These are phyloP conservation scores for Drosophila baimaii DNA, from an alignment of 1,140 invertebrate species.

Conservation along the genomic window DNA sequence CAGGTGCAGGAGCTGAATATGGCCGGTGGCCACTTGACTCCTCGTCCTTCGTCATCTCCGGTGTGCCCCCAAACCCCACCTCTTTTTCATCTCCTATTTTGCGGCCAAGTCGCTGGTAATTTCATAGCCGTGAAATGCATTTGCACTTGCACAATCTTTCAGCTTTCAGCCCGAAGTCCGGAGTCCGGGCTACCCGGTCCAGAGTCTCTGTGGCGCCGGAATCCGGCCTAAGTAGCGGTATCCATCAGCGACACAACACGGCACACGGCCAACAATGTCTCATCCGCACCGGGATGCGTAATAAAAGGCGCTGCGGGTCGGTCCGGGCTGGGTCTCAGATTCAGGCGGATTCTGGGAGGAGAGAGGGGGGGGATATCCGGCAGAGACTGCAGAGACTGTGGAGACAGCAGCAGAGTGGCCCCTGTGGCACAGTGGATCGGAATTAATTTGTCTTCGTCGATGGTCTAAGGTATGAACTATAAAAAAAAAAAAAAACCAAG, in stretches of 20 bases:
- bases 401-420: neutral
- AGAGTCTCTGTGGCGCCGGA: neutral
- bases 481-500: neutral
- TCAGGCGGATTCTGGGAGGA: neutral
- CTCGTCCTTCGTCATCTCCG: no score
- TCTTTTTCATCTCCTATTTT: constrained; percentile 16
- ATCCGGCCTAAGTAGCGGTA: constrained; percentile 68
- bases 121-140: constrained; percentile 69
- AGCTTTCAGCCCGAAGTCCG: constrained; percentile 23
- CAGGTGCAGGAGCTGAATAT: neutral
- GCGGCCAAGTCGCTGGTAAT: constrained; percentile 53
- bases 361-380: neutral
- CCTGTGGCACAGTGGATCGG: constrained; percentile 42
- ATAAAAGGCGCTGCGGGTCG: constrained; percentile 54
- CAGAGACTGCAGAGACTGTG: neutral
- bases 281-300: constrained; percentile 54
- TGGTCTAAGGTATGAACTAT: neutral
- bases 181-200: neutral
- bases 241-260: constrained; percentile 67
- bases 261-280: constrained; percentile 65
- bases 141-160: constrained; percentile 69
- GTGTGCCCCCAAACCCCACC: no score
- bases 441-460: neutral
- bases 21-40: constrained; percentile 25
- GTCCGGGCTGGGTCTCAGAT: neutral